Conservation (phyloP, 1,140 invertebrate genomes). For the Diuraphis noxia region DNA sequence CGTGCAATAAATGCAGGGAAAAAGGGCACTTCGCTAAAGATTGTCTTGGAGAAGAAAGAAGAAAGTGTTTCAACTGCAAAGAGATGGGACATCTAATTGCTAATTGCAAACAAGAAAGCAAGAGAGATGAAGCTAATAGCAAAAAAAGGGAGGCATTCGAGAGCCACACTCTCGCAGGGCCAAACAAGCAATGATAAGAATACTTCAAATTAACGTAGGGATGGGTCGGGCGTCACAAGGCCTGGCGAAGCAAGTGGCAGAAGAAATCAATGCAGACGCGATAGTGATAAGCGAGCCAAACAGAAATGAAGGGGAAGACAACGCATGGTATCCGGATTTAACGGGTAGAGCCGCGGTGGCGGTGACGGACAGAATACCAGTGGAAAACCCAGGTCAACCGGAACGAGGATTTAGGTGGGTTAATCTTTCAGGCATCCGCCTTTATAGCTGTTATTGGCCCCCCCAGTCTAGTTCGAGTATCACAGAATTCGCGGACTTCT, state of each 20-base stretch:
- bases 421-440: neutral
- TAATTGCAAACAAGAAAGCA: neutral
- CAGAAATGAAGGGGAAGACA: neutral
- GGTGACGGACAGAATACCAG: neutral
- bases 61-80: neutral
- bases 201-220: neutral
- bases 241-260: neutral
- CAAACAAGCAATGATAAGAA: neutral
- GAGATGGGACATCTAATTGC: neutral
- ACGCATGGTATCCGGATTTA: neutral
- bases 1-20: neutral
- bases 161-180: neutral
- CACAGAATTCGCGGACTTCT: neutral
- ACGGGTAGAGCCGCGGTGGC: neutral
- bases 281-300: neutral
- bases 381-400: neutral
- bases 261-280: neutral
- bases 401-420: neutral
- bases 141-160: neutral
- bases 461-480: neutral
- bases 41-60: neutral
- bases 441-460: neutral
- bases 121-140: neutral
- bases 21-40: neutral
- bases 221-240: neutral